These are phyloP conservation scores for Streblospio benedicti DNA, from an alignment of 1,140 invertebrate species.

Conservation along the genomic window DNA sequence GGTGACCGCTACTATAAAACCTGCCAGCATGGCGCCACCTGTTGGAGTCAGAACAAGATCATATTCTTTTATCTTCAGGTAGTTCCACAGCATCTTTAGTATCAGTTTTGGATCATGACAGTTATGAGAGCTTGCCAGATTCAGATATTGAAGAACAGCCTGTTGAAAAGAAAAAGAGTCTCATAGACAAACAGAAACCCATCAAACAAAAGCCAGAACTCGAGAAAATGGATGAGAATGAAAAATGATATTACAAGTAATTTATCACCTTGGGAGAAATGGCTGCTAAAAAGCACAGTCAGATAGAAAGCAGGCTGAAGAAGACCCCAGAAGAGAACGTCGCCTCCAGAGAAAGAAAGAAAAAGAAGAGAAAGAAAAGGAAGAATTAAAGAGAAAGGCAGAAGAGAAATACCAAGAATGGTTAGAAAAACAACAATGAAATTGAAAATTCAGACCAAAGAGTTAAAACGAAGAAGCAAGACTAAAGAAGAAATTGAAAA, in stretches of 20 bases:
- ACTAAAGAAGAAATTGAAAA: not conserved
- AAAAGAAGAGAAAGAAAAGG: too few relatives aligned
- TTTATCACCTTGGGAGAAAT: not conserved
- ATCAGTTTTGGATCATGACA: not conserved
- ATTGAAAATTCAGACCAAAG: not conserved
- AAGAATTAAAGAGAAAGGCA: not conserved
- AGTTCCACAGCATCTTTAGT: not conserved
- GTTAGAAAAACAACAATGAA: not conserved
- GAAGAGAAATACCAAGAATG: not conserved
- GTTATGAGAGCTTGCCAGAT: not conserved
- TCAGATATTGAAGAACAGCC: not conserved
- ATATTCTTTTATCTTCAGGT: not conserved
- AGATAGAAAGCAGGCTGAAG: not conserved
- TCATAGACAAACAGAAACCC: not conserved
- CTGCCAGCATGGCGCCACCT: not conserved
- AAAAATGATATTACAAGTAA: not conserved
- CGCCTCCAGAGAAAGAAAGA: not conserved
- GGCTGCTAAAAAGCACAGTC: not conserved
- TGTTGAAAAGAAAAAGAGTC: not conserved
- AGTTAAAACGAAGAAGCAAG: not conserved
- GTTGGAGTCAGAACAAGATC: not conserved
- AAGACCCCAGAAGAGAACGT: not conserved
- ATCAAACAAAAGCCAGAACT: not conserved
- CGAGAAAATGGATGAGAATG: not conserved
- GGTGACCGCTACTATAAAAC: not conserved